Evolutionary conservation across 2,888 invertebrate genomes (phyloP), one percentile per base, ranked within the genome.

Genomic region (Drosophila kuntzei): DNA sequence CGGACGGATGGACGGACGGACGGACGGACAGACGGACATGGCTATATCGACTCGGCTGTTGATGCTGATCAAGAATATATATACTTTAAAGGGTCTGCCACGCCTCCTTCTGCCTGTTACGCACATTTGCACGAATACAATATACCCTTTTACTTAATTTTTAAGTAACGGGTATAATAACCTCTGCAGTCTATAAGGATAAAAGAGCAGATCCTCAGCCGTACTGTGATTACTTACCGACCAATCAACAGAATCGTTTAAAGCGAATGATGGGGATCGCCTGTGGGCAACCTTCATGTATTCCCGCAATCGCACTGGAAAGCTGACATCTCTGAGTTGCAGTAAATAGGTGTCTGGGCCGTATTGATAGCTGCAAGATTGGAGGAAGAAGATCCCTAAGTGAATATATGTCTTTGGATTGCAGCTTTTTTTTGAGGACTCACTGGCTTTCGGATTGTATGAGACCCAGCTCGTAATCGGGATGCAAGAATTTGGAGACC

Each of bases 301-400:
- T 92, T 97, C 97, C 64, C 98, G 95, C 76, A 98, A 94, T 20
- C 98, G 94, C 44, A 97, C 97, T n/a, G 99, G 98, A 94, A 99
- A 98, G 91, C 96, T 96, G 0, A 98, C 96, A 93, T 99, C 99
- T 55, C 98, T 95, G 16, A 98, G 94, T 91, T 99, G 99, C 43
- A 99, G 94, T 7, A 99, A 93, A 92, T 99, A 98, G 1, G 99
- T 98, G 91, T 99, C 99, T 0, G 98, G 98, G 0, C 99, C 99
- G 92, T 97, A 96, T 93, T 98, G 98, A 93, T 98, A 98, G 90
- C 98, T 97, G 12, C 1, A 25, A 1, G 1, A n/a, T 25, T 11
- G 8, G n/a, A 27, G 8, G 39, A 8, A 14, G 6, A 20, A 3
- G 6, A 9, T 27, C 3, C 1, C 4, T 12, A 11, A 9, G 6